Conservation (phyloP, 2,888 invertebrate genomes). For the Brachyptera risi region DNA sequence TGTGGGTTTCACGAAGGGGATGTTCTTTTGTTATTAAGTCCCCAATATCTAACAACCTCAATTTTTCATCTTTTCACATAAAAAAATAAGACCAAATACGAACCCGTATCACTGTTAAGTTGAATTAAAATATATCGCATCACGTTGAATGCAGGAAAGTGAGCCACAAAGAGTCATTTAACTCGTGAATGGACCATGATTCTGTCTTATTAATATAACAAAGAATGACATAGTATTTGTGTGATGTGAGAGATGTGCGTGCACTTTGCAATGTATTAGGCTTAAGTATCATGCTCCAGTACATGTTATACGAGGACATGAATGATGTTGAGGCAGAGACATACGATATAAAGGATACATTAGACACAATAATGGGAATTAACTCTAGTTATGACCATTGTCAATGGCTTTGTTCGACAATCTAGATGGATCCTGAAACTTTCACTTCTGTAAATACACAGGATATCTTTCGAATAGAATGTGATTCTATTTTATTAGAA, state of each 20-base stretch:
- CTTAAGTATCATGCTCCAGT: neutral
- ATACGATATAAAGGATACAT: conserved; percentile 3
- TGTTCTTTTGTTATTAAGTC: conserved; percentile 8
- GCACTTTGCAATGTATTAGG: neutral
- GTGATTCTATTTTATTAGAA: too few species aligned
- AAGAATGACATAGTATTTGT: neutral
- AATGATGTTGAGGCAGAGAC: neutral
- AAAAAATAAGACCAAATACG: conserved; percentile 5
- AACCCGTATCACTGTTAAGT: conserved; percentile 14
- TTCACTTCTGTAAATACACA: neutral
- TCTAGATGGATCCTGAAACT: neutral
- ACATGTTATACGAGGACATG: neutral
- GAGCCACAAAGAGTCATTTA: conserved; percentile 17
- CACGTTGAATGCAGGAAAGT: neutral
- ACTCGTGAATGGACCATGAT: conserved; percentile 14
- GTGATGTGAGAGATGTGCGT: conserved; percentile 6
- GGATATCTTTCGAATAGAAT: neutral
- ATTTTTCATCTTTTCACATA: conserved; percentile 15
- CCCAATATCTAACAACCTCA: conserved; percentile 7
- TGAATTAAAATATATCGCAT: conserved; percentile 14
- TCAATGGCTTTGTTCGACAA: neutral
- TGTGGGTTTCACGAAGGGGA: conserved; percentile 17
- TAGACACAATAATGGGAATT: conserved; percentile 9
- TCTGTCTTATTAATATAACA: neutral
- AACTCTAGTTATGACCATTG: neutral